phyloP scores from a whole-genome alignment of 2,888 invertebrate genomes.

The Eucera pruinosa region DNA sequence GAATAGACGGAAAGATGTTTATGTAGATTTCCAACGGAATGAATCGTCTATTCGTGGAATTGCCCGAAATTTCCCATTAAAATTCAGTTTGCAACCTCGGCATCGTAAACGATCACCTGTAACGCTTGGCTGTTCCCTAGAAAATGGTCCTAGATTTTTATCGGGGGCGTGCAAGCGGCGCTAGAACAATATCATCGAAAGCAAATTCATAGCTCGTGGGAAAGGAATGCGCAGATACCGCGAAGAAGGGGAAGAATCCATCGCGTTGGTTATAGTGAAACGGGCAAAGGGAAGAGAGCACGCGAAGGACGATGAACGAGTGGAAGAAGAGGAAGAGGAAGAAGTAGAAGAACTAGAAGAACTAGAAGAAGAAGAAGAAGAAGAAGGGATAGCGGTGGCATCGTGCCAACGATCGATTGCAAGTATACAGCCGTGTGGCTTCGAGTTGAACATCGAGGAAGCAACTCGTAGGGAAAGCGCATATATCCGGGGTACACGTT shows the following conservation, averaged over 20 bases:
- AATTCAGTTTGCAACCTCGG: constrained; percentile 43
- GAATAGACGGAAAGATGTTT: neutral
- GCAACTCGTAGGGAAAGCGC: constrained; percentile 53
- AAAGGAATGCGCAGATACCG: constrained; percentile 68
- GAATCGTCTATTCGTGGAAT: neutral
- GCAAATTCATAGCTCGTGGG: constrained; percentile 74
- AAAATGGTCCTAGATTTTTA: constrained; percentile 56
- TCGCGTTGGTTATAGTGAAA: constrained; percentile 21
- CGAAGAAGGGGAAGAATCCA: constrained; percentile 22
- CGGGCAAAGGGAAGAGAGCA: constrained; percentile 15
- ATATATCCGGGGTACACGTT: constrained; percentile 61
- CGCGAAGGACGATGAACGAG: too few species aligned
- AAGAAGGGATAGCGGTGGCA: constrained; percentile 63
- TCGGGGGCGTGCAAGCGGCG: constrained; percentile 38
- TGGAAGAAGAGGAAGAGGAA: constrained; percentile 21
- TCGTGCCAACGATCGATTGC: constrained; percentile 72
- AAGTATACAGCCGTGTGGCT: constrained; percentile 52
- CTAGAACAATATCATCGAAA: constrained; percentile 71
- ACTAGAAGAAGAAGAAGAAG: constrained; percentile 29
- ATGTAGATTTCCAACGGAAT: neutral
- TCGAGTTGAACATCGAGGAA: constrained; percentile 56
- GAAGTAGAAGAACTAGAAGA: constrained; percentile 40
- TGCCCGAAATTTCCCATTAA: constrained; percentile 37
- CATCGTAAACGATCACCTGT: constrained; percentile 38
- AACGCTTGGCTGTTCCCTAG: constrained; percentile 39